These are phyloP conservation scores for Sorex fumeus DNA, from an alignment of 2,113 vertebrate genomes.

Conservation along the genomic window DNA sequence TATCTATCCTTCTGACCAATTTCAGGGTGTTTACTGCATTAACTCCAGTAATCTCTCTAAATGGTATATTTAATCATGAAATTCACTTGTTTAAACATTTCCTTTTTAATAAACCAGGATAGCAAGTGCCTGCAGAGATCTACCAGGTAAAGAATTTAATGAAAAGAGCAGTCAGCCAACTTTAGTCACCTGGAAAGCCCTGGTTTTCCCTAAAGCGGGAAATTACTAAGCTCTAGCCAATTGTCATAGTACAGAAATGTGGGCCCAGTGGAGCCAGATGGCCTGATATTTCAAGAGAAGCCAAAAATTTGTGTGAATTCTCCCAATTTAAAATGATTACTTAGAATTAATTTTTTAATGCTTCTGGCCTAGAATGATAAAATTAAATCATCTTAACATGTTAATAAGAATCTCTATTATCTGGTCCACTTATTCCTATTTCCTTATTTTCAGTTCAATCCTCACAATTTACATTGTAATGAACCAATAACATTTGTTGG, in stretches of 20 bases:
- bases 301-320: not conserved
- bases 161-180: not conserved
- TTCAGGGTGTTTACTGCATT: not conserved
- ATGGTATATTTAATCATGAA: not conserved
- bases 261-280: not conserved
- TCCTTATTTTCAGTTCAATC: not conserved
- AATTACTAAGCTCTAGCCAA: not conserved
- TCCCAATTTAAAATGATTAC: slow-evolving; percentile 8
- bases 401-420: not conserved
- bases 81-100: not conserved
- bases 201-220: not conserved
- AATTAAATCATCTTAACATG: not conserved
- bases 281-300: slow-evolving; percentile 40
- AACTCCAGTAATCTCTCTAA: not conserved
- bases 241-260: not conserved
- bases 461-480: not conserved
- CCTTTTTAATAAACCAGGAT: not conserved
- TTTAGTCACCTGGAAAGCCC: not conserved
- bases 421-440: not conserved
- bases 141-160: slow-evolving; percentile 3
- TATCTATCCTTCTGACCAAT: not conserved
- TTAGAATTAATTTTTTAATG: slow-evolving; percentile 14
- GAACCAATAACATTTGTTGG: not conserved
- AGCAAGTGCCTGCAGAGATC: not conserved
- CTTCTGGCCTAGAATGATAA: slow-evolving; percentile 26